A percentile compares a stretch with the other conserved stretches of the same genome.
Evolutionary conservation across 1,140 invertebrate genomes (phyloP).

Genomic region (Homalodisca vitripennis): DNA sequence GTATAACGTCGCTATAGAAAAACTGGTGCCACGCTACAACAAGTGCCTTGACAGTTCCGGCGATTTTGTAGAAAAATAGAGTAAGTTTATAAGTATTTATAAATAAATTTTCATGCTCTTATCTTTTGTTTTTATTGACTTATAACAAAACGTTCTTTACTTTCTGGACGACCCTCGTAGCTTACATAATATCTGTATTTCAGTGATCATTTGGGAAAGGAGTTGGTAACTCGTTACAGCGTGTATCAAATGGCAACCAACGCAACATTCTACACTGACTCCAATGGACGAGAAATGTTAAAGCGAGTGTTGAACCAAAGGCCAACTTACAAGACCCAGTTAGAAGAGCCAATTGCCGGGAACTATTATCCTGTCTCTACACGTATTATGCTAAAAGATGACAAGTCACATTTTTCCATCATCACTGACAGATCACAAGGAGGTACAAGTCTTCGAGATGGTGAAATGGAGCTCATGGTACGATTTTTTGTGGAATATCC

Average conservation of each 20-base stretch:
- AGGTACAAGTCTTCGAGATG: conserved; percentile 74
- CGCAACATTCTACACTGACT: conserved; percentile 86
- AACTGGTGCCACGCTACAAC: no score
- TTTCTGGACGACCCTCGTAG: no score
- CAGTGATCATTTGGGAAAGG: conserved; percentile 75
- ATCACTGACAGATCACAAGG: conserved; percentile 88
- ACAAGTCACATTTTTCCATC: conserved; percentile 52
- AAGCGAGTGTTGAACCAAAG: conserved; percentile 69
- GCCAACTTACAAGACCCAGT: conserved; percentile 66
- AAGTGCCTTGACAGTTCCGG: no score
- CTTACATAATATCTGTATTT: no score
- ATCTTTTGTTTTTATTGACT: no score
- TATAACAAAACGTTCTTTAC: no score
- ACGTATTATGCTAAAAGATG: conserved; percentile 68
- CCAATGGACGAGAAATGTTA: conserved; percentile 89
- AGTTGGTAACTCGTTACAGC: conserved; percentile 73
- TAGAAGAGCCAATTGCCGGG: conserved; percentile 72
- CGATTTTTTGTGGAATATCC: conserved; percentile 35
- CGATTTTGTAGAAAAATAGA: no score
- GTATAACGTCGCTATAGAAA: no score
- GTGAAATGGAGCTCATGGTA: conserved; percentile 79
- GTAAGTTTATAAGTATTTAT: no score
- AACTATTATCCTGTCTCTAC: conserved; percentile 96
- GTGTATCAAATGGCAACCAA: conserved; percentile 60
- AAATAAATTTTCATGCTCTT: no score